Percentiles rank a stretch among this genome's conserved stretches.
phyloP scores from a whole-genome alignment of 2,113 vertebrate species.

The Balaeniceps rex region DNA sequence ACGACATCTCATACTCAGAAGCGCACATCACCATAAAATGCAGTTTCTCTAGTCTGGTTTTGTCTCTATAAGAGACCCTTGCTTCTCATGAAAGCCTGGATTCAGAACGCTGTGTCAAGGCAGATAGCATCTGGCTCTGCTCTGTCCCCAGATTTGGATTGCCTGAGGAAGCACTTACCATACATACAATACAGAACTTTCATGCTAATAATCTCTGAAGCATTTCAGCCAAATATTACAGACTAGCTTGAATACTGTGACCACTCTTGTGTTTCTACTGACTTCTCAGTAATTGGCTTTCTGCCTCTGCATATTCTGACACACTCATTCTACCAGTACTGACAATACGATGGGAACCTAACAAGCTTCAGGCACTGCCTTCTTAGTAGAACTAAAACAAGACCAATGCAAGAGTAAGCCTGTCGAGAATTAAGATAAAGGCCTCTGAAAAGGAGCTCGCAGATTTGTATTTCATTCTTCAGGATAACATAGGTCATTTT shows the following conservation, averaged over 20 bases:
- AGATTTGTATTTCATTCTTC: not conserved
- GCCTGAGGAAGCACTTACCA: not conserved
- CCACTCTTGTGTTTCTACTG: not conserved
- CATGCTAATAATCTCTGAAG: not conserved
- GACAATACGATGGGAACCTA: not conserved
- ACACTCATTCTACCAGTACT: not conserved
- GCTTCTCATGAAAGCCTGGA: slow-evolving; percentile 13
- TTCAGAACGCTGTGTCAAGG: not conserved
- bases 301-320: not conserved
- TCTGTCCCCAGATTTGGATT: not conserved
- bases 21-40: fast-evolving
- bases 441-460: not conserved
- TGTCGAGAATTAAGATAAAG: not conserved
- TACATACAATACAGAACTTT: slow-evolving; percentile 31
- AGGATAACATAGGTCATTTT: not conserved
- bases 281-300: not conserved
- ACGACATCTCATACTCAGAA: not conserved
- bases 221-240: slow-evolving; percentile 22
- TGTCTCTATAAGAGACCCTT: not conserved
- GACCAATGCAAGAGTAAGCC: not conserved
- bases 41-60: not conserved
- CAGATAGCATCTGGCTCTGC: slow-evolving; percentile 8
- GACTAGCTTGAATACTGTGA: not conserved
- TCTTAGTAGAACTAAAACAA: not conserved
- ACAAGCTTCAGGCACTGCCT: not conserved